phyloP scores from a whole-genome alignment of 1,140 invertebrate species.

The Schlechtendalia chinensis region DNA sequence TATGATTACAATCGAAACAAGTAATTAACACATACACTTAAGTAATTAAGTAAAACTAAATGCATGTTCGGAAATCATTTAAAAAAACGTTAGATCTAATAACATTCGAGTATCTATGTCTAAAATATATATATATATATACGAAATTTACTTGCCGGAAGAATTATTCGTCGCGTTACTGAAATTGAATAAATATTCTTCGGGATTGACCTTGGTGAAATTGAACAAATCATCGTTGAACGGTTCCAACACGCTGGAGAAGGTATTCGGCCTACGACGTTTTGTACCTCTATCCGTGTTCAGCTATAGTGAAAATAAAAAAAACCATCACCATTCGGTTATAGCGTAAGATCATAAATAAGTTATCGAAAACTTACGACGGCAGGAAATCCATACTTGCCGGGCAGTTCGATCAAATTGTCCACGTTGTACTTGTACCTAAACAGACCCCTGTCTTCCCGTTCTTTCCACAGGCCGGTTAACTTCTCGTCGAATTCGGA shows the following conservation, averaged over 20 bases:
- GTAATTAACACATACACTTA: background rate
- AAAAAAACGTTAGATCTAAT: too few relatives aligned
- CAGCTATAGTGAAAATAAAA: slow-evolving; percentile 59
- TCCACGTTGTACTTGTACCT: slow-evolving; percentile 20
- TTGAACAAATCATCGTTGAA: slow-evolving; percentile 67
- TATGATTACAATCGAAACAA: background rate
- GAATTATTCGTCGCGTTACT: slow-evolving; percentile 56
- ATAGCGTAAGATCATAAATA: background rate
- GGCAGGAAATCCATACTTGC: slow-evolving; percentile 23
- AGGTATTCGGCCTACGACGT: slow-evolving; percentile 63
- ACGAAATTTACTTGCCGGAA: background rate
- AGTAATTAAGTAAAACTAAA: too few relatives aligned
- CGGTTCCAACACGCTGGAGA: slow-evolving; percentile 61
- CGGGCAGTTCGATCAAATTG: background rate
- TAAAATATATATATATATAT: background rate
- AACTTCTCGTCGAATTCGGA: slow-evolving; percentile 14
- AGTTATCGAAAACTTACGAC: slow-evolving; percentile 40
- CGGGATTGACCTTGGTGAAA: slow-evolving; percentile 64
- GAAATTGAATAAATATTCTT: slow-evolving; percentile 63
- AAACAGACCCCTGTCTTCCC: background rate
- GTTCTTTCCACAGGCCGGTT: background rate
- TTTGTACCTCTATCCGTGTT: slow-evolving; percentile 64
- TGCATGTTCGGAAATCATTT: too few relatives aligned
- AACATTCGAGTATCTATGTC: too few relatives aligned
- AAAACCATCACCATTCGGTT: background rate